Percentiles rank a stretch among this genome's conserved stretches.
Conservation (phyloP, 2,888 invertebrate species). For the Linnaemya vulpina region DNA sequence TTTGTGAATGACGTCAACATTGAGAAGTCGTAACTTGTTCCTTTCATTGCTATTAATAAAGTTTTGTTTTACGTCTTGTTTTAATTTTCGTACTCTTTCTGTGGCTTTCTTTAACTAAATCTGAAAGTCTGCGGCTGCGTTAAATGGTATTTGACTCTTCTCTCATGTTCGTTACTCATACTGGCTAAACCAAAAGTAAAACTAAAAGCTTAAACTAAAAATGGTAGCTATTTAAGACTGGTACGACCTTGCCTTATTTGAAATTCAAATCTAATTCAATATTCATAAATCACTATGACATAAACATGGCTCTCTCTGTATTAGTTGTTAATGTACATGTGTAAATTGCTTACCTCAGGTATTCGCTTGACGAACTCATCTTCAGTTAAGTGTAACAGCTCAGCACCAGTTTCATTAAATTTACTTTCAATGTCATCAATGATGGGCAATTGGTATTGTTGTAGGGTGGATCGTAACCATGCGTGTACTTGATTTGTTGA, state of each 20-base stretch:
- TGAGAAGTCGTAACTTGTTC: conserved; percentile 59
- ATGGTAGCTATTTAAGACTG: conserved; percentile 19
- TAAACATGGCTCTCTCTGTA: not conserved
- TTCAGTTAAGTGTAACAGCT: conserved; percentile 90
- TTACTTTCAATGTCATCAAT: conserved; percentile 89
- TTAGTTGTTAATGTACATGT: not conserved
- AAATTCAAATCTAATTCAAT: conserved; percentile 34
- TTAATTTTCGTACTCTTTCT: conserved; percentile 29
- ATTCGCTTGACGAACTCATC: conserved; percentile 93
- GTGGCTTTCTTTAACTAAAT: not conserved
- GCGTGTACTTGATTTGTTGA: conserved; percentile 91
- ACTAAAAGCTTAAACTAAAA: conserved; percentile 2
- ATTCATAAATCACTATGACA: not conserved
- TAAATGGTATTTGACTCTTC: not conserved
- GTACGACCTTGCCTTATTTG: conserved; percentile 65
- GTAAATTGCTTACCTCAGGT: conserved; percentile 87
- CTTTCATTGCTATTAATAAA: conserved; percentile 12
- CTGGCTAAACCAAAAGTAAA: not conserved
- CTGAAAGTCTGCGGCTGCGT: not conserved
- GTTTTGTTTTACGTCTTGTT: not conserved
- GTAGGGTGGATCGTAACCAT: conserved; percentile 94
- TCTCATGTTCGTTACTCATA: not conserved
- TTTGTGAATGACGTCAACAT: conserved; percentile 56
- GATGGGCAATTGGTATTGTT: conserved; percentile 90
- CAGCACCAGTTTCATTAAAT: conserved; percentile 91